phyloP scores from a whole-genome alignment of 2,113 vertebrate species.

The Mustela lutreola region DNA sequence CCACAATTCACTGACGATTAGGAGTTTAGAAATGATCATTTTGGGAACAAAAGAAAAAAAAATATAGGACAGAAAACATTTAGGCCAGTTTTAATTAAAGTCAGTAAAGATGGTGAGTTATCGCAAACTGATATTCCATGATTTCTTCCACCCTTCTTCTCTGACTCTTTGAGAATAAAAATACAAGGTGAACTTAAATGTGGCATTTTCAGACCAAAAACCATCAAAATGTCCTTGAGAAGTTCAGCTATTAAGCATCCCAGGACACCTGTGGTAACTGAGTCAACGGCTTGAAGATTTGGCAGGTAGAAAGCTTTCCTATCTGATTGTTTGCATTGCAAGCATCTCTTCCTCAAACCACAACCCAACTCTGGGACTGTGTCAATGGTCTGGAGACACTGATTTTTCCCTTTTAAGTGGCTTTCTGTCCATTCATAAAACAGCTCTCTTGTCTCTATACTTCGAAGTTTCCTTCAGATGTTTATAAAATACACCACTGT shows the following conservation, averaged over 20 bases:
- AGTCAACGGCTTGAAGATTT: not conserved
- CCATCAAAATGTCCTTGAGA: not conserved
- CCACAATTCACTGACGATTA: not conserved
- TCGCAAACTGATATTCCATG: not conserved
- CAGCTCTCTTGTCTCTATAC: not conserved
- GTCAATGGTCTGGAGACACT: not conserved
- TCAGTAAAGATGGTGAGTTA: not conserved
- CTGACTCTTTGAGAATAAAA: not conserved
- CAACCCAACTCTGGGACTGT: not conserved
- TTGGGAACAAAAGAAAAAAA: not conserved
- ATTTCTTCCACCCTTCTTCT: not conserved
- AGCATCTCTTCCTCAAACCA: not conserved
- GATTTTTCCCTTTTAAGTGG: not conserved
- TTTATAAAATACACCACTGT: slow-evolving; percentile 18
- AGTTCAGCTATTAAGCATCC: not conserved
- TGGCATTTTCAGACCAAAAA: slow-evolving; percentile 7
- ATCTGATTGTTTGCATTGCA: not conserved
- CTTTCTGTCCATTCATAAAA: not conserved
- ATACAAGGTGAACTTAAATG: not conserved
- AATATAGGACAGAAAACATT: not conserved
- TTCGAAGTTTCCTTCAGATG: not conserved
- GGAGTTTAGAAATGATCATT: not conserved
- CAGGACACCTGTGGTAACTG: not conserved
- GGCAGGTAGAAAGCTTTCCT: not conserved
- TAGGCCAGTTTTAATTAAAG: not conserved